Conservation (phyloP, 2,888 invertebrate genomes). For the Campoplex capitator region DNA sequence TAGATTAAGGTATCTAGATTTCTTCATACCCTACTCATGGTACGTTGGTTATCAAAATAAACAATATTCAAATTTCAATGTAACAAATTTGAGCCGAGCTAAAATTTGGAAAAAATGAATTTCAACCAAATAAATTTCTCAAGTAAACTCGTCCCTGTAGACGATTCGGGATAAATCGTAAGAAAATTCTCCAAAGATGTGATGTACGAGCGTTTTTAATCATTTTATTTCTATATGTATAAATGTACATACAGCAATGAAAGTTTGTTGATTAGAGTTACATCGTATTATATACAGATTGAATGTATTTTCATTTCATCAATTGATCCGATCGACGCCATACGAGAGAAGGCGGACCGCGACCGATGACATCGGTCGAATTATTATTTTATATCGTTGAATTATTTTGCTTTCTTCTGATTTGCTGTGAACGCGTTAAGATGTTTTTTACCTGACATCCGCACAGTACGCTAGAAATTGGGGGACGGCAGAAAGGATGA, state of each 20-base stretch:
- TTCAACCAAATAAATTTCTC: no score
- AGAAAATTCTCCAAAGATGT: neutral
- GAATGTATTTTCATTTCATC: slow-evolving; percentile 62
- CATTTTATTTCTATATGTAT: slow-evolving; percentile 77
- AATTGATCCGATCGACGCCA: slow-evolving; percentile 50
- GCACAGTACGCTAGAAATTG: neutral
- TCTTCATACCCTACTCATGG: neutral
- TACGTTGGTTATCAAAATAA: neutral
- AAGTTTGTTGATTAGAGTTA: slow-evolving; percentile 68
- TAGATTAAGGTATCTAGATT: neutral
- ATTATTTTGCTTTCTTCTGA: slow-evolving; percentile 29
- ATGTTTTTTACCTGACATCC: slow-evolving; percentile 9
- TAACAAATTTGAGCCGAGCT: neutral
- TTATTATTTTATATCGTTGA: slow-evolving; percentile 50
- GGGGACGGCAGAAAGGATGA: neutral
- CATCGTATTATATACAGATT: slow-evolving; percentile 72
- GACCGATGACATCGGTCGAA: slow-evolving; percentile 68
- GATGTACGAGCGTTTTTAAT: slow-evolving; percentile 19
- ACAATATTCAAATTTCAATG: neutral
- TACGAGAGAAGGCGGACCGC: slow-evolving; percentile 47
- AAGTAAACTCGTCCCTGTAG: neutral
- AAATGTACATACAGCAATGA: slow-evolving; percentile 79
- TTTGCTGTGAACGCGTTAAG: slow-evolving; percentile 42
- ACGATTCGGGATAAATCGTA: neutral
- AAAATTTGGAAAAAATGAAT: neutral